Base-by-base conservation (phyloP, 2,888 invertebrate genomes). In the Troides oblongomaculatus region DNA sequence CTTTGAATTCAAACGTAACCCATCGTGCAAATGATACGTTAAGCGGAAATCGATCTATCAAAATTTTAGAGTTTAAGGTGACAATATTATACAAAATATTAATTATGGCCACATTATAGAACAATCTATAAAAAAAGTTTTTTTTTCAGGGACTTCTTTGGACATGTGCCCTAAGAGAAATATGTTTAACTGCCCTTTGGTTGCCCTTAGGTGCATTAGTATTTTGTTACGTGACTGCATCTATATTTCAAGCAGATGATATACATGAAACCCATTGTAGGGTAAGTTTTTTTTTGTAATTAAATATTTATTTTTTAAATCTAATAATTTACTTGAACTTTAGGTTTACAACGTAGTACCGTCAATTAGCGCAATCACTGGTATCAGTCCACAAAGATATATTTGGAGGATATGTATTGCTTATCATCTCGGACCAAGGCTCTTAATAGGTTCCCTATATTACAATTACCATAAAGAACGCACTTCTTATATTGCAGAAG, bases 261-360 rank as follows among this genome's bases (percentile, higher is more conserved):
- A 97, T 98, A 82, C 98, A 98, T 84, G 98, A 98, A 94, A 98
- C 98, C 76, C 97, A 98, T 90, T 98, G 98, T 94, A 95, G 96
- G 90, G 98, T 98, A 93, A 95, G 96, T 94, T 69, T 56, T 53
- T 50, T 50, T 7, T 53, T 72, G 3, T 53, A n/a, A 63, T 39
- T 66, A 10, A 36, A 18, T 59, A 60, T n/a, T n/a, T 53, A 12
- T n/a, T n/a, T 46, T 53, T n/a, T n/a, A 53, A 53, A n/a, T n/a
- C 18, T 53, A 53, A n/a, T 7, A 53, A n/a, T 18, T 53, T n/a
- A 53, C 8, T 53, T 53, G 7, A n/a, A 36, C 86, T 90, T 6
- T 87, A 98, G 98, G 98, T 98, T 69, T 97, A 97, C 88, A 98
- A 98, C 90, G 95, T 97, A 87, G 96, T 98, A 84, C 98, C 98